Conservation (phyloP, 2,113 vertebrate species). For the Syngnathus floridae region DNA sequence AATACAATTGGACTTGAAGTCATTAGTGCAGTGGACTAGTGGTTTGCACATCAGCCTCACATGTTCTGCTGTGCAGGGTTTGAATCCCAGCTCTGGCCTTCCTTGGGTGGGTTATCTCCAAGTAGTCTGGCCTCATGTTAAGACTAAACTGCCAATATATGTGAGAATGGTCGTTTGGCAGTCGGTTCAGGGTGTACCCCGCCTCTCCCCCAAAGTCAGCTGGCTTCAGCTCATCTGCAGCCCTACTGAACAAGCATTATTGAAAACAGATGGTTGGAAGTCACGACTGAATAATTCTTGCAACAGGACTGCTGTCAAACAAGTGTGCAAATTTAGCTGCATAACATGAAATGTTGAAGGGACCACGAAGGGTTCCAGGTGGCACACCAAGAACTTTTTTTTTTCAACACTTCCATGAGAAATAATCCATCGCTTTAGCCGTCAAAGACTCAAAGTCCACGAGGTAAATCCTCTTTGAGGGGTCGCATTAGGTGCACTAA, state of each 20-base stretch:
- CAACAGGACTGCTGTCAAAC: neutral
- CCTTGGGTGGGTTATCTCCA: neutral
- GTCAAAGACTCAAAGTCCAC: conserved; percentile 1
- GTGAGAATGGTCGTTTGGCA: neutral
- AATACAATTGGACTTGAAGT: neutral
- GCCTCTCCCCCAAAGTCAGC: neutral
- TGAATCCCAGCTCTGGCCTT: neutral
- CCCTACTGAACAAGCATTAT: neutral
- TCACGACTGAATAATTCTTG: neutral
- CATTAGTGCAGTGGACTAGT: neutral
- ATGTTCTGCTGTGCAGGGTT: neutral
- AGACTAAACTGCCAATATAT: neutral
- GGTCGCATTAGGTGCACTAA: neutral
- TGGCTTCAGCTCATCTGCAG: neutral
- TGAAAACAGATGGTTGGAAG: neutral
- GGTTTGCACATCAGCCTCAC: neutral
- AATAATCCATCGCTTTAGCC: conserved; percentile 2
- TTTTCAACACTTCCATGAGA: neutral
- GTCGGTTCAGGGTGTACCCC: neutral
- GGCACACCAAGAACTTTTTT: neutral
- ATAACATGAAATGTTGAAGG: neutral
- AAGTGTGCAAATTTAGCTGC: neutral
- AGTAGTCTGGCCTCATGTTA: neutral
- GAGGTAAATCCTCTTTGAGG: neutral
- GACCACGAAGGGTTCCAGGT: neutral